These are phyloP conservation scores for Neelides folsomi DNA, from an alignment of 2,888 invertebrate genomes.

Conservation along the genomic window DNA sequence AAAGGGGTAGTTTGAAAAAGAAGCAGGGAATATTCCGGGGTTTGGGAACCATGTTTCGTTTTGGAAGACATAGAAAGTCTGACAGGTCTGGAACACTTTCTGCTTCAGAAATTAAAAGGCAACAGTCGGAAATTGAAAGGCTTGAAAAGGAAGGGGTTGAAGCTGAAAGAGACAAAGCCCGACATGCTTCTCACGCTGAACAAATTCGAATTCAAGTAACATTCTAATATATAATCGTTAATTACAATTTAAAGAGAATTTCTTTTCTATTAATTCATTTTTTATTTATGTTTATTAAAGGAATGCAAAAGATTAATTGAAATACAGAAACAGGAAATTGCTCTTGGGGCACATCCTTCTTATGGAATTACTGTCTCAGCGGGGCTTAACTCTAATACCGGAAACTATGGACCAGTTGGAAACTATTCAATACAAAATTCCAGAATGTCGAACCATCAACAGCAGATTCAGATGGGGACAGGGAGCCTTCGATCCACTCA, in stretches of 20 bases:
- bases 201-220: conserved; percentile 37
- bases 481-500: conserved; percentile 28
- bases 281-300: conserved; percentile 34
- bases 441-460: background rate
- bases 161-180: conserved; percentile 40
- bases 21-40: conserved; percentile 60
- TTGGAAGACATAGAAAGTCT: conserved; percentile 51
- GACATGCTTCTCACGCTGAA: conserved; percentile 41
- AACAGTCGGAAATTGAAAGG: conserved; percentile 22
- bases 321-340: conserved; percentile 32
- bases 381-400: conserved; percentile 1
- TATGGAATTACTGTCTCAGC: conserved; percentile 15
- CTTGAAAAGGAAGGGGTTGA: conserved; percentile 18
- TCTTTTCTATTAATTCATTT: background rate
- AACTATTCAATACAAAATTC: background rate
- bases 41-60: conserved; percentile 61
- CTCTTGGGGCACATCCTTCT: conserved; percentile 7
- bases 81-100: conserved; percentile 17
- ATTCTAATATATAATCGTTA: background rate
- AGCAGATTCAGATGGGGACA: conserved; percentile 37
- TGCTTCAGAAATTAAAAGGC: conserved; percentile 19
- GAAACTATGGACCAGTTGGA: background rate
- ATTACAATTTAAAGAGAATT: background rate
- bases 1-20: conserved; percentile 25
- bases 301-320: conserved; percentile 39